Evolutionary conservation across 1,140 invertebrate genomes (phyloP), one percentile per base, ranked within the genome.

Genomic region (Euwallacea similis): DNA sequence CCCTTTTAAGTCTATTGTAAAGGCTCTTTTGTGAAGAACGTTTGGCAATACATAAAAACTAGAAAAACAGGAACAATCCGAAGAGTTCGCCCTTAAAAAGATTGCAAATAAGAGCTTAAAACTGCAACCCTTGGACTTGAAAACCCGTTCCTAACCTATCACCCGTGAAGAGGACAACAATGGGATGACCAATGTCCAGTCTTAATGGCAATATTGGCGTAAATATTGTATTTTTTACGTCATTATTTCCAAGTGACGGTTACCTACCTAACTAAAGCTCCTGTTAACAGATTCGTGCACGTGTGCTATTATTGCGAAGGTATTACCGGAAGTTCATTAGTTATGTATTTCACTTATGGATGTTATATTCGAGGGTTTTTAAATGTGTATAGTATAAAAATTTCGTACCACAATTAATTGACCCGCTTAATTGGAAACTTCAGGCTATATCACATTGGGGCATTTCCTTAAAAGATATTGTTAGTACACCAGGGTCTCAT

Each of bases 41-140:
- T 75, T 75, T 73, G 64, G 74, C 74, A 75, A 73, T 61, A 68
- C 69, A 75, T 68, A 68, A 73, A 61, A 73, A 76, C 75, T 68
- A 68, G 73, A 69, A 74, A 73, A 73, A 75, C 73, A 74, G 73
- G 75, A 74, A 73, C 66, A 76, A 76, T 69, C 54, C 43, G 58
- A 60, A 69, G 66, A 66, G 68, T 58, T 33, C 50, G 15, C 16
- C 46, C 53, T 44, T 60, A 60, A 61, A 71, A 54, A 71, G 67
- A 63, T 66, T 54, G 62, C 72, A 59, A 70, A 66, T 70, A 71
- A 69, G 54, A 61, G 65, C 59, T 15, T 62, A 69, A 55, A 71
- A 63, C 15, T 58, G 70, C 71, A 66, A 66, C 74, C 74, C 74
- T 69, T 72, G 72, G 50, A 53, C 16, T 21, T 56, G 58, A 61